Conservation (phyloP, 2,797 vertebrate species). For the Rallus crepitans region DNA sequence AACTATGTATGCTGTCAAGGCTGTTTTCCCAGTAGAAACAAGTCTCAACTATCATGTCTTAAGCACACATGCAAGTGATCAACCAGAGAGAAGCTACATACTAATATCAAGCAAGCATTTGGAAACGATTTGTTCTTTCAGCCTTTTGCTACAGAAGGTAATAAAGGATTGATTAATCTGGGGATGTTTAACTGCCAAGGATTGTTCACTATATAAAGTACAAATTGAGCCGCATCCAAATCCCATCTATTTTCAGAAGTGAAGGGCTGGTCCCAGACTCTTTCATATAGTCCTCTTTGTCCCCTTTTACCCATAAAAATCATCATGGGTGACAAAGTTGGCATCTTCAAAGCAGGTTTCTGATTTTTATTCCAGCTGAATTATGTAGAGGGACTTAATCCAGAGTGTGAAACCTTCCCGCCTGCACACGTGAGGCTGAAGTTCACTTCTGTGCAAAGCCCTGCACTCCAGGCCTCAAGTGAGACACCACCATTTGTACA, state of each 20-base stretch:
- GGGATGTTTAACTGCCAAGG: accelerated
- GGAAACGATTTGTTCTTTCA: background rate
- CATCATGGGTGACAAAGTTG: background rate
- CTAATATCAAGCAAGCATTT: background rate
- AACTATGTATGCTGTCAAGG: background rate
- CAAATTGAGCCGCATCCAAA: background rate
- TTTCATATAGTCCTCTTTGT: background rate
- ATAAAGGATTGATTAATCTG: background rate
- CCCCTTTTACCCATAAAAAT: background rate
- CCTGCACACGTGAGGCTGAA: accelerated
- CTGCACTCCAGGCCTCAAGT: background rate
- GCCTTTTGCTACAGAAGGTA: background rate
- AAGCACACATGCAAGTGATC: background rate
- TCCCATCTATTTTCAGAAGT: background rate
- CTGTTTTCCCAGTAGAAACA: background rate
- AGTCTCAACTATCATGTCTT: background rate
- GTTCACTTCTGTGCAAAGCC: background rate
- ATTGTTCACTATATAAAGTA: background rate
- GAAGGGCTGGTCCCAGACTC: background rate
- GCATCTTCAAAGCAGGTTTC: background rate
- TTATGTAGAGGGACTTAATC: background rate
- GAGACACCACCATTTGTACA: background rate
- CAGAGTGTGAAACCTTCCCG: background rate
- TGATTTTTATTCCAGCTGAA: background rate
- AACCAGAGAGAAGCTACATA: background rate